These are phyloP conservation scores for Sminthurinus signatus DNA, from an alignment of 1,140 invertebrate genomes.

Conservation along the genomic window DNA sequence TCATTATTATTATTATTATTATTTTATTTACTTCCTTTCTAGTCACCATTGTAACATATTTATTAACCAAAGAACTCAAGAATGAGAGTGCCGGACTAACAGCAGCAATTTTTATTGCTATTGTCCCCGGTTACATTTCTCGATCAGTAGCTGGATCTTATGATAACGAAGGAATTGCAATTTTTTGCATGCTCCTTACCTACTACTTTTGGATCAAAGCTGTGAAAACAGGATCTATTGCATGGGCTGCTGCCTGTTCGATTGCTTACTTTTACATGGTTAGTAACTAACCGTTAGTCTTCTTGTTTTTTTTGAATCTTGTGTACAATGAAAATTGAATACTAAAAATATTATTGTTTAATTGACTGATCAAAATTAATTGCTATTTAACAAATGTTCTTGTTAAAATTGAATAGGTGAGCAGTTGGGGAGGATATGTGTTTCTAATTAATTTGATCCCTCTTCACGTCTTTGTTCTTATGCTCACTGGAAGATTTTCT, in stretches of 20 bases:
- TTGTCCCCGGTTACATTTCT: slow-evolving; percentile 96
- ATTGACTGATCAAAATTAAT: too few species aligned
- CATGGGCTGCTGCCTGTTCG: slow-evolving; percentile 82
- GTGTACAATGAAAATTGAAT: slow-evolving; percentile 64
- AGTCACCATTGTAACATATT: slow-evolving; percentile 89
- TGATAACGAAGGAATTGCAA: slow-evolving; percentile 97
- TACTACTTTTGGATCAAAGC: slow-evolving; percentile 98
- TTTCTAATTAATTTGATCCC: slow-evolving; percentile 98
- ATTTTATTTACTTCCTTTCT: too few species aligned
- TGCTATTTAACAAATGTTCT: too few species aligned
- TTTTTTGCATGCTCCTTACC: slow-evolving; percentile 96
- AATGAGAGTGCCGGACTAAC: slow-evolving; percentile 79
- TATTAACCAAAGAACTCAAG: slow-evolving; percentile 92
- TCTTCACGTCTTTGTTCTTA: slow-evolving; percentile 87
- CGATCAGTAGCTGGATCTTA: slow-evolving; percentile 95
- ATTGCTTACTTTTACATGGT: slow-evolving; percentile 99
- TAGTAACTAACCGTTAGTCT: slow-evolving; percentile 41
- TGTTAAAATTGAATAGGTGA: too few species aligned
- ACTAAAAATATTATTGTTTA: too few species aligned
- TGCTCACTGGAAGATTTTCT: slow-evolving; percentile 88
- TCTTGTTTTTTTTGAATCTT: neutral
- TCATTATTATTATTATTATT: too few species aligned
- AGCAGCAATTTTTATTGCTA: slow-evolving; percentile 89
- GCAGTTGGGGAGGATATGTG: slow-evolving; percentile 97
- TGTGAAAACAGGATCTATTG: slow-evolving; percentile 89